A percentile compares a stretch with the other conserved stretches of the same genome.
phyloP scores from a whole-genome alignment of 2,888 invertebrate species.

The Mythimna albipuncta region DNA sequence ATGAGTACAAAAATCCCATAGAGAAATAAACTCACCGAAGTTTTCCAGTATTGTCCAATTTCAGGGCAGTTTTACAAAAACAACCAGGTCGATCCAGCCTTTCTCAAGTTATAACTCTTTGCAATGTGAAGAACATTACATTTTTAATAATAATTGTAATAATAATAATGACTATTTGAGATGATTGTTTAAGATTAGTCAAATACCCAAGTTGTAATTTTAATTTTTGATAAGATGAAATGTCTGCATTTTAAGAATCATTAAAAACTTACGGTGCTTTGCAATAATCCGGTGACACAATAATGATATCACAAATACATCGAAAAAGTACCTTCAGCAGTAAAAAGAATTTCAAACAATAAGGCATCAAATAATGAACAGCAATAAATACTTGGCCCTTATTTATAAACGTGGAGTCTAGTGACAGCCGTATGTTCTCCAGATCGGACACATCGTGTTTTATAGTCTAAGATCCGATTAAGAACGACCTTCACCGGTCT shows the following conservation, averaged over 20 bases:
- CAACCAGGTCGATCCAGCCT: not conserved
- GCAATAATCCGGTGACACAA: not conserved
- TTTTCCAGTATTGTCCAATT: not conserved
- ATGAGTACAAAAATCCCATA: not conserved
- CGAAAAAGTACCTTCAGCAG: constrained; percentile 48
- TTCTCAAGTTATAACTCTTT: not conserved
- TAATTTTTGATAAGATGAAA: not conserved
- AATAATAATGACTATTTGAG: not conserved
- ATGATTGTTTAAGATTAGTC: not conserved
- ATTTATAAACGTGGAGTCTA: not conserved
- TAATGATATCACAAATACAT: constrained; percentile 53
- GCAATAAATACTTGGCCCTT: constrained; percentile 16
- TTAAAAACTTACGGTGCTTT: not conserved
- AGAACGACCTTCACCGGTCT: too few species aligned
- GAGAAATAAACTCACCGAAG: not conserved
- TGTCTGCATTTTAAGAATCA: constrained; percentile 24
- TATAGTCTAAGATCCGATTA: too few species aligned
- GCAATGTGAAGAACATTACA: not conserved
- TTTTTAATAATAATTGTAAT: not conserved
- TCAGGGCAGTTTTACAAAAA: not conserved
- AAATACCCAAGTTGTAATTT: not conserved
- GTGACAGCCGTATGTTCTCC: not conserved
- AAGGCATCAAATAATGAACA: constrained; percentile 39
- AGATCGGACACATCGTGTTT: not conserved
- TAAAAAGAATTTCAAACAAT: constrained; percentile 27